These are phyloP conservation scores for Hassar affinis DNA, from an alignment of 2,113 vertebrate species.

Conservation along the genomic window DNA sequence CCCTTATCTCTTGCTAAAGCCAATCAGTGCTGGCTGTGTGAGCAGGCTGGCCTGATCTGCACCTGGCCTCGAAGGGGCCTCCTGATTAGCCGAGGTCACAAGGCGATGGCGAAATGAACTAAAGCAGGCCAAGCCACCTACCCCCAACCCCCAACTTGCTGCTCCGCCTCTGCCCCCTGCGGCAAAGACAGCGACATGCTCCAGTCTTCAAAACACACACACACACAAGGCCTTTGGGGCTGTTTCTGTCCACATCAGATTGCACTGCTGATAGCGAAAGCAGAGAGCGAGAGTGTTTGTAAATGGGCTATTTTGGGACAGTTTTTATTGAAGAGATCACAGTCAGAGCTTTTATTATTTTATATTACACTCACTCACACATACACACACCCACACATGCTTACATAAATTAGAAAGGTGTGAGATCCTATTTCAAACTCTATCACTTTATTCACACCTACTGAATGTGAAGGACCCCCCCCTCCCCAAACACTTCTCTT, in stretches of 20 bases:
- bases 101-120: constrained; percentile 66
- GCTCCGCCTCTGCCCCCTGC: constrained; percentile 47
- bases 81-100: constrained; percentile 71
- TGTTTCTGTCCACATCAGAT: constrained; percentile 61
- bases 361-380: too few species aligned
- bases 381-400: too few species aligned
- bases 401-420: not conserved
- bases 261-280: constrained; percentile 47
- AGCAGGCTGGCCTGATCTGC: constrained; percentile 63
- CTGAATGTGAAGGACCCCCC: not conserved
- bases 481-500: constrained; percentile 7
- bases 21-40: constrained; percentile 62
- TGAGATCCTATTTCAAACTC: not conserved
- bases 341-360: not conserved
- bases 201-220: constrained; percentile 58
- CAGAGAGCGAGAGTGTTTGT: constrained; percentile 17
- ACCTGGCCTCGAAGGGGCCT: constrained; percentile 68
- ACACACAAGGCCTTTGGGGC: constrained; percentile 53
- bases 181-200: constrained; percentile 57
- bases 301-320: not conserved
- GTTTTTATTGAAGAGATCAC: not conserved
- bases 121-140: constrained; percentile 65
- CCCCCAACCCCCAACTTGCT: constrained; percentile 24
- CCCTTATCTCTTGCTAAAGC: constrained; percentile 67
- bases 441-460: constrained; percentile 39